Evolutionary conservation across 2,797 vertebrate species (phyloP).

Genomic region (Paguma larvata): DNA sequence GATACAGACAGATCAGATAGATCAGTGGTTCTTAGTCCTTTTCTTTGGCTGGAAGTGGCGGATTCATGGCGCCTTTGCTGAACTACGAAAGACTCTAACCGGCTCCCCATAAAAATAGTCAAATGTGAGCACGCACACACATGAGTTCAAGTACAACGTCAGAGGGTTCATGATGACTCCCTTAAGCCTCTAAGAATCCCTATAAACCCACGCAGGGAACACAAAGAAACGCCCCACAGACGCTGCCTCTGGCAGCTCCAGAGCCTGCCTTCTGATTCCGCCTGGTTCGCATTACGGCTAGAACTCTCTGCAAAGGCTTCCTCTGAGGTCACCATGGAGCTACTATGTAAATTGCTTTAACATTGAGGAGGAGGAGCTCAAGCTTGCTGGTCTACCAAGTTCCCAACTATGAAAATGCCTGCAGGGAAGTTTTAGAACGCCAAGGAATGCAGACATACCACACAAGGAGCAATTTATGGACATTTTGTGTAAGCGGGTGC

Average conservation of each 20-base stretch:
- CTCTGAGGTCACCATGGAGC: constrained; percentile 77
- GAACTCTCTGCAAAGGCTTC: constrained; percentile 70
- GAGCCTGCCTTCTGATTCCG: not conserved
- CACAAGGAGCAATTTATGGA: not conserved
- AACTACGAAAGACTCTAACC: not conserved
- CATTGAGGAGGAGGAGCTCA: constrained; percentile 63
- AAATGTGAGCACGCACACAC: too few relatives aligned
- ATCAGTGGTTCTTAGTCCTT: not conserved
- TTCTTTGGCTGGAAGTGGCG: not conserved
- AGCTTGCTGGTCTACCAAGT: constrained; percentile 71
- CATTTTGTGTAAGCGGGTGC: not conserved
- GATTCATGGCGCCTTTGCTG: not conserved
- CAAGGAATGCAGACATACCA: constrained; percentile 70
- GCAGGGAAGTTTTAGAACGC: constrained; percentile 68
- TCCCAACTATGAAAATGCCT: constrained; percentile 74
- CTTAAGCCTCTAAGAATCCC: not conserved
- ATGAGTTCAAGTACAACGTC: not conserved
- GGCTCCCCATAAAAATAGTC: not conserved
- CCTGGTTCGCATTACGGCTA: constrained; percentile 57
- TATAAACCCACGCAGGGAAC: not conserved
- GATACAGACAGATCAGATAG: too few relatives aligned
- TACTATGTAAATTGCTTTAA: constrained; percentile 75
- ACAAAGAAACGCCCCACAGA: not conserved
- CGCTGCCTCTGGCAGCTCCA: not conserved
- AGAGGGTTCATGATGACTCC: not conserved